A percentile compares a stretch with the other conserved stretches of the same genome.
Evolutionary conservation across 2,888 invertebrate species (phyloP).

Genomic region (Melinaea menophilus): DNA sequence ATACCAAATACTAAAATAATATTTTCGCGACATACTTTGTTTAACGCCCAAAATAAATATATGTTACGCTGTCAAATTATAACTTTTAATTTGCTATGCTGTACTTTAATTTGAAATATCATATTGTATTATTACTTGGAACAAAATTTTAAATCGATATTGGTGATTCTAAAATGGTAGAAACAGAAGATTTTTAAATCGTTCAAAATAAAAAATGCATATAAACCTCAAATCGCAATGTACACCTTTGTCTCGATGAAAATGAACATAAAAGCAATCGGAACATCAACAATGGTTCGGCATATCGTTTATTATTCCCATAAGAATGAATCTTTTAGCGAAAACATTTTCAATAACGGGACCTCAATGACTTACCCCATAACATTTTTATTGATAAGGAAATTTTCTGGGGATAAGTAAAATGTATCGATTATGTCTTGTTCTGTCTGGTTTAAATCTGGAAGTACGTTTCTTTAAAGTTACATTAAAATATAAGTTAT

Average conservation of each 20-base stretch:
- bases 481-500: too few species aligned
- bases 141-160: too few species aligned
- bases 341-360: slow-evolving; percentile 73
- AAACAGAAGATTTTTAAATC: neutral
- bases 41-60: too few species aligned
- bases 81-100: too few species aligned
- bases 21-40: too few species aligned
- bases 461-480: neutral
- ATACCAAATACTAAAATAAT: too few species aligned
- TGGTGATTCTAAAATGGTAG: slow-evolving; percentile 5
- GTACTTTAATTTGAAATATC: too few species aligned
- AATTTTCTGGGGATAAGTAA: slow-evolving; percentile 54
- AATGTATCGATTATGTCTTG: slow-evolving; percentile 58
- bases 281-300: slow-evolving; percentile 47
- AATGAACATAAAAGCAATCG: slow-evolving; percentile 49
- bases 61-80: too few species aligned
- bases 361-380: slow-evolving; percentile 74
- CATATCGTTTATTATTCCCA: slow-evolving; percentile 55
- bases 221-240: slow-evolving; percentile 22
- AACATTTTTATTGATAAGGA: slow-evolving; percentile 72
- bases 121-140: too few species aligned
- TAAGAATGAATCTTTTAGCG: slow-evolving; percentile 62
- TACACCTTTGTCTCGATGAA: slow-evolving; percentile 34
- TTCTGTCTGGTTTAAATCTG: slow-evolving; percentile 28
- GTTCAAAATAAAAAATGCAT: slow-evolving; percentile 1